phyloP scores from a whole-genome alignment of 2,113 vertebrate genomes.

The Ammodramus savannarum region DNA sequence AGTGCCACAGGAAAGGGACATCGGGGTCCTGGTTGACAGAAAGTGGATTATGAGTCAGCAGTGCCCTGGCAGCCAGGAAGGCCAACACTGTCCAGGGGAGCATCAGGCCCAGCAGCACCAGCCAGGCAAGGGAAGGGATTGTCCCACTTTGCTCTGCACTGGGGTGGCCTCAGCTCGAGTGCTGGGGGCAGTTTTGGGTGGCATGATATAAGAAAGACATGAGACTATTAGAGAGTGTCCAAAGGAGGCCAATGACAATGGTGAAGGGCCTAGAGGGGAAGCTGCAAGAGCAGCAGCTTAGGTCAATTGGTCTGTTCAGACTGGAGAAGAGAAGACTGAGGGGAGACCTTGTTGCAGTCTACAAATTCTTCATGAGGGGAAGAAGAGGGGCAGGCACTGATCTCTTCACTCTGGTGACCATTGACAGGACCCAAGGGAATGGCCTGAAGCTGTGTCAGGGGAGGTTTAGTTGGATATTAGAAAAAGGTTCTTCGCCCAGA shows the following conservation, averaged over 20 bases:
- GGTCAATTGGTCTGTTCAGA: neutral
- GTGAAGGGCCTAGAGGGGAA: neutral
- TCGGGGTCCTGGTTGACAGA: neutral
- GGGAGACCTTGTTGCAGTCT: neutral
- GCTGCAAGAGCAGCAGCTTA: fast-evolving
- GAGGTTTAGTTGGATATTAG: neutral
- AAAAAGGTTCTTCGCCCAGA: neutral
- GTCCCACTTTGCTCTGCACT: neutral
- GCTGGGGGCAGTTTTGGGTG: neutral
- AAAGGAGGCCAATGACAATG: neutral
- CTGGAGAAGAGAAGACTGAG: neutral
- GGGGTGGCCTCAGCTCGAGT: fast-evolving
- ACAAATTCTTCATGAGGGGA: neutral
- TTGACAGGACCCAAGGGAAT: neutral
- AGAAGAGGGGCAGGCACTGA: neutral
- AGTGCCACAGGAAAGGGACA: neutral
- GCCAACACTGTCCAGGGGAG: fast-evolving
- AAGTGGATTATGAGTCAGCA: neutral
- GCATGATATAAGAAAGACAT: neutral
- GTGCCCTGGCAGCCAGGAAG: neutral
- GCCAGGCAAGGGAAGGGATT: fast-evolving
- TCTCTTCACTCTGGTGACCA: neutral
- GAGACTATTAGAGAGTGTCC: neutral
- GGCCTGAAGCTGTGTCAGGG: neutral
- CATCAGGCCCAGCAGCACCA: neutral